Base-by-base conservation (phyloP, 1,140 invertebrate species). In the Brachystomella parvula region DNA sequence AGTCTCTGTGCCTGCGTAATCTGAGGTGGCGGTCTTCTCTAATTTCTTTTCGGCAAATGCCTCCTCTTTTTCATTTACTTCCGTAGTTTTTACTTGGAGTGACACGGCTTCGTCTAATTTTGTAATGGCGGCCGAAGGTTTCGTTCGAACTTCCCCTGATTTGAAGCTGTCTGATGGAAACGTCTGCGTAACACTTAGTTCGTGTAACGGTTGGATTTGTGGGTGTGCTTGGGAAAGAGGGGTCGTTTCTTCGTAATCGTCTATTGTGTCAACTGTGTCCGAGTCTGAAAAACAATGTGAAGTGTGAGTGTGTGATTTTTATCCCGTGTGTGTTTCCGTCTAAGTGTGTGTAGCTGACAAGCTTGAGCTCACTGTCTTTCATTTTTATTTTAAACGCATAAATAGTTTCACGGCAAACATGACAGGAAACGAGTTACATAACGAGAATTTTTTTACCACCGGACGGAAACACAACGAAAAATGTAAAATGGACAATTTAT, bases 131-230 rank as follows among this genome's bases (percentile, higher is more conserved):
- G 15, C 12, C 12, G 9, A 15, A 17, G 24, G 6, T 19, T 6
- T 53, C 6, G 3, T 9, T 15, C 24, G 3, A 19, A 17, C 24
- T 15, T 53, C 49, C 6, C 24, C 21, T 6, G 49, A 24, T 53
- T 24, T 53, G 15, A 24, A 26, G 49, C 9, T 15, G 3, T 53
- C 49, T 6, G 49, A 53, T 15, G 49, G 24, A 24, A 53, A 53
- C 21, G 49, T 53, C 24, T 53, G 49, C 9, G 49, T 53, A 24
- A 26, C 24, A 15, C 24, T 19, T 12, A 53, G 49, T 53, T 53
- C 49, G 24, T 53, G 49, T 53, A 53, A 53, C 24, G 49, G 49
- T 53, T 53, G 49, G 12, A 53, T 12, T 15, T 53, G 49, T 53
- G 49, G 3, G 6, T 53, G 49, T 53, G 49, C 49, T 6, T 39